A percentile compares a stretch with the other conserved stretches of the same genome.
phyloP scores from a whole-genome alignment of 2,113 vertebrate genomes.

The Leptosomus discolor region DNA sequence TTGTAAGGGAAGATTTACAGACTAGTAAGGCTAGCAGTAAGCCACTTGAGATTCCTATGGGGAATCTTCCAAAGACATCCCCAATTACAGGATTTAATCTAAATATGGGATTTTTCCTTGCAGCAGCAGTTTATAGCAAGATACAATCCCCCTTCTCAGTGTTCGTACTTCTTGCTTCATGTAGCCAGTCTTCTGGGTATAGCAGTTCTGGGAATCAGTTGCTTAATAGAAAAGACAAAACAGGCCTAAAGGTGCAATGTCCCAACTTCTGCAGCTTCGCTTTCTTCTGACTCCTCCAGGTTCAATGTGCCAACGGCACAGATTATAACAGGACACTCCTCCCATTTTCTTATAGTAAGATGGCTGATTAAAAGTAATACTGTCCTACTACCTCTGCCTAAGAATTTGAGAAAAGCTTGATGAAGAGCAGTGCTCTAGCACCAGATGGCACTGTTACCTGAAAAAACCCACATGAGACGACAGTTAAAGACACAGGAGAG shows the following conservation, averaged over 20 bases:
- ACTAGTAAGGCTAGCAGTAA: not conserved
- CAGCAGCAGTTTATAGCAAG: not conserved
- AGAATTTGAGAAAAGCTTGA: not conserved
- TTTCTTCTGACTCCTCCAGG: too few species aligned
- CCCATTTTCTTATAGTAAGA: not conserved
- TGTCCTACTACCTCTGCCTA: not conserved
- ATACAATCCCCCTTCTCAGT: not conserved
- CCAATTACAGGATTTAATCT: not conserved
- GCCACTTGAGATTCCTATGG: not conserved
- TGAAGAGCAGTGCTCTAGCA: not conserved
- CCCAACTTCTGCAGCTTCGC: too few species aligned
- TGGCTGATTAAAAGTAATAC: not conserved
- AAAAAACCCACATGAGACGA: not conserved
- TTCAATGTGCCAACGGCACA: not conserved
- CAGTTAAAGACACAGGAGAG: not conserved
- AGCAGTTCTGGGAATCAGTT: not conserved
- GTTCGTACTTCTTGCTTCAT: not conserved
- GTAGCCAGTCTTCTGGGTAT: not conserved
- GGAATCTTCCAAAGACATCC: not conserved
- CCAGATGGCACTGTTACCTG: constrained; percentile 64
- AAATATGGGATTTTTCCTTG: not conserved
- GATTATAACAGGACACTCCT: not conserved
- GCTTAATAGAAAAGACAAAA: not conserved
- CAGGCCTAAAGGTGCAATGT: not conserved
- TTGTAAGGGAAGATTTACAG: not conserved